phyloP scores from a whole-genome alignment of 2,113 vertebrate species.

The Panthera tigris region DNA sequence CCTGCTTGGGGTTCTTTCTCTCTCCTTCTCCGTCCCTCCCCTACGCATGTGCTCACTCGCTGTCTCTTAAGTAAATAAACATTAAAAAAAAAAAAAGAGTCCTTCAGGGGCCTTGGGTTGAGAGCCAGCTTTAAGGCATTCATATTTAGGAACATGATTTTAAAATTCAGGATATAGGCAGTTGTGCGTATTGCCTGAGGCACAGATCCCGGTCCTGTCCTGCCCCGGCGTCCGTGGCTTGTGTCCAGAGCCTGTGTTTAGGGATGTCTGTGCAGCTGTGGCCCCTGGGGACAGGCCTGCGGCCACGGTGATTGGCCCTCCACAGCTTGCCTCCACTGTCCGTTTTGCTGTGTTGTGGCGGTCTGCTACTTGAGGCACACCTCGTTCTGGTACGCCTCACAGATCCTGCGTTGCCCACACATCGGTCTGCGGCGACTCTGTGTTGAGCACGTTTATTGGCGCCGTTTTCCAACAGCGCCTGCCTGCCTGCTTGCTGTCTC shows the following conservation, averaged over 20 bases:
- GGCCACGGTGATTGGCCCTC: fast-evolving
- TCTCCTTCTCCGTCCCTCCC: no score
- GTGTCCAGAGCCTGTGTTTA: neutral
- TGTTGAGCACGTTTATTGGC: neutral
- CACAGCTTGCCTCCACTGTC: neutral
- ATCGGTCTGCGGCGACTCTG: neutral
- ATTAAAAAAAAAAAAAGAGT: no score
- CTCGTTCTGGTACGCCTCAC: neutral
- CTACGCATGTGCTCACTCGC: no score
- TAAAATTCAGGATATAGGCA: neutral
- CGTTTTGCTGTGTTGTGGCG: neutral
- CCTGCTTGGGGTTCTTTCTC: no score
- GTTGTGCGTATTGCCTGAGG: neutral
- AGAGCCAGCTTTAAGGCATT: neutral
- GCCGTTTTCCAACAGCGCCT: neutral
- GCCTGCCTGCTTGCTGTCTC: neutral
- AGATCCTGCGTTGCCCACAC: fast-evolving
- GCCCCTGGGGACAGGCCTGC: neutral
- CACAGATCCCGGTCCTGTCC: neutral
- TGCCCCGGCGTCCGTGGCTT: neutral
- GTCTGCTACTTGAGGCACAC: neutral
- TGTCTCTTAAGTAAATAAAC: no score
- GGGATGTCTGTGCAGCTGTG: neutral
- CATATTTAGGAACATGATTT: neutral
- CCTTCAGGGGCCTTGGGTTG: neutral